Percentiles rank a stretch among this genome's conserved stretches.
Conservation (phyloP, 2,113 vertebrate genomes). For the Callospermophilus lateralis region DNA sequence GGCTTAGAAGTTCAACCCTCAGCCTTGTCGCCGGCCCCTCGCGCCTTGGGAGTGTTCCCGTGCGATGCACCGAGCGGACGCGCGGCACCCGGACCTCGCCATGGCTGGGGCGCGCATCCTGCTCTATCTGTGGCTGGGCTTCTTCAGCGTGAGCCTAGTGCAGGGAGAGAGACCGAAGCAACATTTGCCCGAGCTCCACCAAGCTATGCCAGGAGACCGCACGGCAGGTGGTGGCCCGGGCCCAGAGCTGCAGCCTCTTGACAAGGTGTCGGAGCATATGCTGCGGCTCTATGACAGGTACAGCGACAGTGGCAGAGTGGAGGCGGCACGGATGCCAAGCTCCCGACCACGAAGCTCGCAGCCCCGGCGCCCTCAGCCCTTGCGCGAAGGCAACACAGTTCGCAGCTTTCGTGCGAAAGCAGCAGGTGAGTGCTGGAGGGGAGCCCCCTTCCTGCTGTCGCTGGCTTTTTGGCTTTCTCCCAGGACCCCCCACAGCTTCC, state of each 20-base stretch:
- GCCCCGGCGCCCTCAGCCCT: not conserved
- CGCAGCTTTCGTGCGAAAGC: constrained; percentile 89
- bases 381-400: constrained; percentile 92
- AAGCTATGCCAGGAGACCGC: constrained; percentile 36
- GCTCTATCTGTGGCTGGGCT: constrained; percentile 89
- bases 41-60: not conserved
- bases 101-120: constrained; percentile 89
- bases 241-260: constrained; percentile 72
- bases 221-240: constrained; percentile 61
- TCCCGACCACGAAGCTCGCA: not conserved
- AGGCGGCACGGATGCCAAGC: not conserved
- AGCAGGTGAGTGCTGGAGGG: constrained; percentile 82
- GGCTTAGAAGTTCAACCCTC: not conserved
- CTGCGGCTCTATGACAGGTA: constrained; percentile 94
- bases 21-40: not conserved
- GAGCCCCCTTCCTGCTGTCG: not conserved
- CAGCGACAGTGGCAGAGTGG: constrained; percentile 70
- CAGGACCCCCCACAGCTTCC: not conserved
- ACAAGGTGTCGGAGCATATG: constrained; percentile 96
- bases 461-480: not conserved
- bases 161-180: constrained; percentile 83
- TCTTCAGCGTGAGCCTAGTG: constrained; percentile 88
- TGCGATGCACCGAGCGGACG: not conserved
- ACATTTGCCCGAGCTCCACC: constrained; percentile 64
- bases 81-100: not conserved